Evolutionary conservation across 2,797 vertebrate genomes (phyloP), one percentile per base, ranked within the genome.

Genomic region (Eleutherodactylus coqui): DNA sequence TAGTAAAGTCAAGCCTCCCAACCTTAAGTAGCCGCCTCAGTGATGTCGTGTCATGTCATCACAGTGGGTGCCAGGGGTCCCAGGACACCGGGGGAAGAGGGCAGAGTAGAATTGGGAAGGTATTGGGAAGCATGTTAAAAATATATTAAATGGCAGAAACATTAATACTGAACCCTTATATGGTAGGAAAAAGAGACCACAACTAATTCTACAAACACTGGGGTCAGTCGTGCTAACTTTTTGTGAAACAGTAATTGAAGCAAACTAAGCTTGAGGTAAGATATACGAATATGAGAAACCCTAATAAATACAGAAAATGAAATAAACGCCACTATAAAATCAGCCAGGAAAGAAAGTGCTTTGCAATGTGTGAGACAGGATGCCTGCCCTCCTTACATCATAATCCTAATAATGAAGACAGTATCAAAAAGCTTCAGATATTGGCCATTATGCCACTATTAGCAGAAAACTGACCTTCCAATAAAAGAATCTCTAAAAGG

Each of bases 321-420:
- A 64, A 64, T 64, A 14, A 17, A 64, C 34, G 60, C 5, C 55
- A n/a, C 10, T 27, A 27, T 60, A 60, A 17, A 60, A 34, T 11
- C 7, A 38, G 21, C 10, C 64, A 69, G n/a, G 0, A 29, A 69
- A 36, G 34, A n/a, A n/a, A n/a, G n/a, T n/a, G n/a, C n/a, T n/a
- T 32, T 34, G 5, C 6, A 32, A 49, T 32, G 43, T n/a, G 19
- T 64, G 9, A 4, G n/a, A 64, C 19, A 47, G 11, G 9, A 24
- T 14, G 16, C 64, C 55, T 62, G 53, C 24, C 62, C n/a, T 79
- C n/a, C 14, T 79, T 43, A 69, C 34, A 38, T 78, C 51, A 78
- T 58, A 58, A 16, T 0, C 19, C 51, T 78, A 38, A 58, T 17
- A 75, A 17, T 43, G 49, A 2, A 79, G 77, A 79, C n/a, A 43